Conservation (phyloP, 2,113 vertebrate genomes). For the Ptychochromis oligacanthus region DNA sequence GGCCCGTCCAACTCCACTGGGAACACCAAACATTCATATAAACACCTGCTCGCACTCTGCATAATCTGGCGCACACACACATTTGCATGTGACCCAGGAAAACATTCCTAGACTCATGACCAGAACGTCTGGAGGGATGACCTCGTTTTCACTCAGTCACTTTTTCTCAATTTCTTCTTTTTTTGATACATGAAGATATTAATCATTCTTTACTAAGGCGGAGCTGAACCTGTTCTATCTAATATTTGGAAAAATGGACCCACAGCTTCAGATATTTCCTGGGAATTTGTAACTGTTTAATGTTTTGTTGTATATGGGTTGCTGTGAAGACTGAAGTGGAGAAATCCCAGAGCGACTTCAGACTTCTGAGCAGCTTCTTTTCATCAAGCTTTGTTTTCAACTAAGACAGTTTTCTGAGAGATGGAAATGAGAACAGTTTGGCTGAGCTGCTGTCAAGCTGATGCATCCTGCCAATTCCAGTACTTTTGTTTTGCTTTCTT, state of each 20-base stretch:
- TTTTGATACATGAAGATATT: neutral
- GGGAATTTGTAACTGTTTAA: neutral
- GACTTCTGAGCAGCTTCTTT: neutral
- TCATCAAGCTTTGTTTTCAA: neutral
- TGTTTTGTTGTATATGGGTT: slow-evolving; percentile 28
- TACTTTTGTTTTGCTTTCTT: neutral
- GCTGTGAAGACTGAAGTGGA: slow-evolving; percentile 16
- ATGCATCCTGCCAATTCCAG: neutral
- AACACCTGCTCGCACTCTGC: slow-evolving; percentile 22
- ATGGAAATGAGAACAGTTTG: slow-evolving; percentile 24
- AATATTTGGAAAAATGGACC: neutral
- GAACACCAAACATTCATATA: slow-evolving; percentile 18
- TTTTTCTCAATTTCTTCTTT: slow-evolving; percentile 14
- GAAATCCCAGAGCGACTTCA: neutral
- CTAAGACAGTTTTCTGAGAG: neutral
- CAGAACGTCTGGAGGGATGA: slow-evolving; percentile 61
- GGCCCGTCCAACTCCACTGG: neutral
- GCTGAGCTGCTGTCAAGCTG: neutral
- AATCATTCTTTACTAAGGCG: neutral
- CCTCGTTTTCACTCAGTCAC: slow-evolving; percentile 50
- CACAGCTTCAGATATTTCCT: neutral
- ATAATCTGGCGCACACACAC: slow-evolving; percentile 44
- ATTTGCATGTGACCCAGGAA: slow-evolving; percentile 62
- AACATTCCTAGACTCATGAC: slow-evolving; percentile 70
- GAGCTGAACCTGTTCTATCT: neutral